A percentile compares a stretch with the other conserved stretches of the same genome.
phyloP scores from a whole-genome alignment of 2,113 vertebrate genomes.

The Gavia stellata region DNA sequence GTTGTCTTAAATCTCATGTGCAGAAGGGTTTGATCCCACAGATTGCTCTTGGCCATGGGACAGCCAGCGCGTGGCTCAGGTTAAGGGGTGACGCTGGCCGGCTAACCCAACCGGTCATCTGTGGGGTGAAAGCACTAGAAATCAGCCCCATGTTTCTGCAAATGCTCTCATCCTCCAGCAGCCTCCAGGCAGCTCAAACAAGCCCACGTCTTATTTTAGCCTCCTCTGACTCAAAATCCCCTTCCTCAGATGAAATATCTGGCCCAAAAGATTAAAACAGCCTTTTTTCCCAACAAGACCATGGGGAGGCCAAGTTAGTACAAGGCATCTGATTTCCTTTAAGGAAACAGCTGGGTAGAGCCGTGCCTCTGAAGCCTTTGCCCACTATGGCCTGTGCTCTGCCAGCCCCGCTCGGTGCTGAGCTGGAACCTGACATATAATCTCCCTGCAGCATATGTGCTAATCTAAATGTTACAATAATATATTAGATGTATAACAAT shows the following conservation, averaged over 20 bases:
- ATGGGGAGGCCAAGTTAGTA: background rate
- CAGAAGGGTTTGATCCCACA: background rate
- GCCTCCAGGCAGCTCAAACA: background rate
- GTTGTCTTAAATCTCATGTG: background rate
- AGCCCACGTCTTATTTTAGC: background rate
- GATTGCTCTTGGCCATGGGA: background rate
- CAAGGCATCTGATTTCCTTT: background rate
- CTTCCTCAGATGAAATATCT: background rate
- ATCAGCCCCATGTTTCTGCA: background rate
- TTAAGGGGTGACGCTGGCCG: background rate
- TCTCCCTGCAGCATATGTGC: background rate
- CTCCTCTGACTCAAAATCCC: background rate
- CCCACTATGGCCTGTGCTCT: too few relatives aligned
- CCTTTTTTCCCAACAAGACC: background rate
- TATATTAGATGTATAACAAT: background rate
- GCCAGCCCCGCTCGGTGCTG: background rate
- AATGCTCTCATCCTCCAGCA: background rate
- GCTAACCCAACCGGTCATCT: fast-evolving
- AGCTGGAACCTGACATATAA: background rate
- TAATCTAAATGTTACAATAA: background rate
- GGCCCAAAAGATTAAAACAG: background rate
- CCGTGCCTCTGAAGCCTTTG: fast-evolving
- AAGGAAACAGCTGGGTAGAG: background rate
- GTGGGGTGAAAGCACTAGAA: background rate
- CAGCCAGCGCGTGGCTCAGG: background rate